Percentiles rank a stretch among this genome's conserved stretches.
Conservation (phyloP, 2,888 invertebrate species). For the Bhutanitis thaidina region DNA sequence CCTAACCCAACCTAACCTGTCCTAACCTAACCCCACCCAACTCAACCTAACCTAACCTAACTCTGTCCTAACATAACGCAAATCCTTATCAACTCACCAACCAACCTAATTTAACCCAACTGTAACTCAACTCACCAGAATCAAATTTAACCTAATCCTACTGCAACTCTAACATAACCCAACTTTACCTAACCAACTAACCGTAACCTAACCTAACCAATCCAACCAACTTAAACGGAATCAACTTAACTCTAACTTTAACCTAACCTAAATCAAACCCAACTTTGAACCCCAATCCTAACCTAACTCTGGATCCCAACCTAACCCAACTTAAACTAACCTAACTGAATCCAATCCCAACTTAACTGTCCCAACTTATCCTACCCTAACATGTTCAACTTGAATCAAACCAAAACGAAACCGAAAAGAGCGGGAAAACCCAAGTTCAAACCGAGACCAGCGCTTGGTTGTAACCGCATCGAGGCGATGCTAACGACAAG, state of each 20-base stretch:
- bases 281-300: conserved; percentile 32
- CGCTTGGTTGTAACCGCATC: too few species aligned
- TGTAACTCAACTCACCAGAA: not conserved
- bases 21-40: too few species aligned
- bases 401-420: too few species aligned
- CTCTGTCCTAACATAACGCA: conserved; percentile 21
- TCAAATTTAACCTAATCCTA: not conserved
- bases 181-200: conserved; percentile 17
- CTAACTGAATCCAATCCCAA: conserved; percentile 29
- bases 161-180: not conserved
- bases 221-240: too few species aligned
- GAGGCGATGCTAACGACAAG: too few species aligned
- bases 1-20: conserved; percentile 28
- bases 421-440: too few species aligned
- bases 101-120: not conserved
- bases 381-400: not conserved
- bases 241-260: conserved; percentile 21
- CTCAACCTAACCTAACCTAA: conserved; percentile 24
- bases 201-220: conserved; percentile 28
- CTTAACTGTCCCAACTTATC: conserved; percentile 24
- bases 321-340: conserved; percentile 30
- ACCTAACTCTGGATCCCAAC: conserved; percentile 30
- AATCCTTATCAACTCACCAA: not conserved
- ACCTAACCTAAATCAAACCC: conserved; percentile 28
- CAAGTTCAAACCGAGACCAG: too few species aligned